phyloP scores from a whole-genome alignment of 2,888 invertebrate species.

The Tromatobia lineatoria region DNA sequence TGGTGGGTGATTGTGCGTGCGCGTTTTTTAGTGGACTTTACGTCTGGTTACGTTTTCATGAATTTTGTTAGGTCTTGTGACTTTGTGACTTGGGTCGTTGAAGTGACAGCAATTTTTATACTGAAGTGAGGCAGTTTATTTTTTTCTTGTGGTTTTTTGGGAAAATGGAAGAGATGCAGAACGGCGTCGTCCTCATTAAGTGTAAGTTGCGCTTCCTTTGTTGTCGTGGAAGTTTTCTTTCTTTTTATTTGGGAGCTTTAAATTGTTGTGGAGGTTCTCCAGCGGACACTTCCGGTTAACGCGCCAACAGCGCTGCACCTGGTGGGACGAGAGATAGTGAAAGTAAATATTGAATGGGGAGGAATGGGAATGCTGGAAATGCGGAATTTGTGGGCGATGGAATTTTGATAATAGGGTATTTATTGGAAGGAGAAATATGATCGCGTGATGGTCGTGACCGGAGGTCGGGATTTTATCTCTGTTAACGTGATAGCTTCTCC shows the following conservation, averaged over 20 bases:
- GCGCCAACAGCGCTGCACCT: constrained; percentile 12
- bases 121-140: not conserved
- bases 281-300: constrained; percentile 23
- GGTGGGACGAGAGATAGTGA: constrained; percentile 22
- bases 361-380: constrained; percentile 3
- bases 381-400: constrained; percentile 15
- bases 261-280: constrained; percentile 19
- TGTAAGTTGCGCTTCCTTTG: constrained; percentile 87
- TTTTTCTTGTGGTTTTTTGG: constrained; percentile 63
- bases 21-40: constrained; percentile 15
- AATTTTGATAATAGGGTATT: constrained; percentile 29
- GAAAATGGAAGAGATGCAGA: constrained; percentile 90
- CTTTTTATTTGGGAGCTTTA: not conserved
- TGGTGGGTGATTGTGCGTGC: constrained; percentile 31
- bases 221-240: not conserved
- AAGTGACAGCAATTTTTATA: not conserved
- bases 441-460: constrained; percentile 43
- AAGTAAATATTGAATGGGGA: constrained; percentile 17
- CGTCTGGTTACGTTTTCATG: too few species aligned
- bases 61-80: not conserved
- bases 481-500: constrained; percentile 43
- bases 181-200: constrained; percentile 91
- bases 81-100: not conserved
- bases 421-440: constrained; percentile 1
- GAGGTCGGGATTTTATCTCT: constrained; percentile 56